phyloP scores from a whole-genome alignment of 1,140 invertebrate genomes.

The Galleria mellonella region DNA sequence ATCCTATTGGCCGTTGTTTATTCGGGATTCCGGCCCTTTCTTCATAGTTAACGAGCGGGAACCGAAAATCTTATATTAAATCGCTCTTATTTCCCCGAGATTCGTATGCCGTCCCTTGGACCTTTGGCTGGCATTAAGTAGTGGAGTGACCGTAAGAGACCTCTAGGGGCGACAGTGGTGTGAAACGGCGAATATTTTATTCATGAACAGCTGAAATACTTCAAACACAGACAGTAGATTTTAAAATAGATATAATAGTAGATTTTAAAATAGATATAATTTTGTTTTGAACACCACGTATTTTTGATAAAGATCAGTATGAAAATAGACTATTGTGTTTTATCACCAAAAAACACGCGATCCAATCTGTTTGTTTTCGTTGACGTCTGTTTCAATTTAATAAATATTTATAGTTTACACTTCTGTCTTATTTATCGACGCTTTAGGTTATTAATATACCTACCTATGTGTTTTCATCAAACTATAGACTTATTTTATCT shows the following conservation, averaged over 20 bases:
- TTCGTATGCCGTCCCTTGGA: not conserved
- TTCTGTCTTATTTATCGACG: too few relatives aligned
- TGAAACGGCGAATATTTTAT: constrained; percentile 24
- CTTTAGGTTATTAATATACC: too few relatives aligned
- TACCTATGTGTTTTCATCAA: too few relatives aligned
- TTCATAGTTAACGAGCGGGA: constrained; percentile 1
- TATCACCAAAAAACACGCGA: not conserved
- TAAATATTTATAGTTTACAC: not conserved
- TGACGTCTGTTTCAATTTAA: not conserved
- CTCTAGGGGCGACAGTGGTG: constrained; percentile 5
- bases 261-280: not conserved
- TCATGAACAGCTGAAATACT: constrained; percentile 23
- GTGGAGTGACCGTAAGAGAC: constrained; percentile 16
- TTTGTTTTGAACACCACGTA: too few relatives aligned
- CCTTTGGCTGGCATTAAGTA: constrained; percentile 12
- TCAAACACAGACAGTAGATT: constrained; percentile 10
- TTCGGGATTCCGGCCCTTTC: too few relatives aligned
- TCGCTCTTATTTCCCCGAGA: constrained; percentile 2
- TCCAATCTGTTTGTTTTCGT: not conserved
- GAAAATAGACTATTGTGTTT: not conserved
- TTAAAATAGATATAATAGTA: not conserved
- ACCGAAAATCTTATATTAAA: constrained; percentile 2
- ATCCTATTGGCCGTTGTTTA: too few relatives aligned
- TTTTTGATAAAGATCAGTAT: not conserved
- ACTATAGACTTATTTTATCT: too few relatives aligned